Percentiles rank a stretch among this genome's conserved stretches.
phyloP scores from a whole-genome alignment of 35 echinoderm and acorn worm genomes.

The Diadema setosum region DNA sequence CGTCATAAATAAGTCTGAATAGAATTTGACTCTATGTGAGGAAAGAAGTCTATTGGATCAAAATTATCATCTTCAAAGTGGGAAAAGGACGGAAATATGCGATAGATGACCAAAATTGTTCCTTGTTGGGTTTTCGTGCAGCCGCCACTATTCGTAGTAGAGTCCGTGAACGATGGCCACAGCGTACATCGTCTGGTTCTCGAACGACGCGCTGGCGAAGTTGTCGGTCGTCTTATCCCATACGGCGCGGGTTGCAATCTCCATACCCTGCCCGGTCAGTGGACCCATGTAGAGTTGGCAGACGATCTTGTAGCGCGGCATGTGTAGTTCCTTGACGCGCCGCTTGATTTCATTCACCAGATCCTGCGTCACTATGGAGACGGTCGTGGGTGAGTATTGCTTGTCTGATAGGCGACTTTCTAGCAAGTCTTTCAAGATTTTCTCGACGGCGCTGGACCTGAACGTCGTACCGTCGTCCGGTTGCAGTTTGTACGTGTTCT shows the following conservation, averaged over 20 bases:
- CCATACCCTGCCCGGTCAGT: constrained; percentile 43
- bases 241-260: constrained; percentile 71
- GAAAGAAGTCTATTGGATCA: no score
- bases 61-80: no score
- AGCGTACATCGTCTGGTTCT: constrained; percentile 49
- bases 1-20: no score
- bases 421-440: constrained; percentile 29
- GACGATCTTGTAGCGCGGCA: constrained; percentile 81
- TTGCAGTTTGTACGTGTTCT: constrained; percentile 89
- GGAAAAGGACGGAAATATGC: no score
- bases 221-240: constrained; percentile 83
- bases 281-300: constrained; percentile 72
- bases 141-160: constrained; percentile 87
- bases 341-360: constrained; percentile 75
- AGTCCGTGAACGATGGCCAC: constrained; percentile 62
- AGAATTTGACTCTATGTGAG: no score
- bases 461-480: constrained; percentile 68
- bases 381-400: constrained; percentile 50
- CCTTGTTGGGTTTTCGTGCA: no score
- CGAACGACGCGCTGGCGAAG: constrained; percentile 31
- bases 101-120: no score
- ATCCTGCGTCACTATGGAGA: constrained; percentile 56
- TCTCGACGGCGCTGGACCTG: constrained; percentile 10
- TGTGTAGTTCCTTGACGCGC: constrained; percentile 69
- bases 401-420: constrained; percentile 33